phyloP scores from a whole-genome alignment of 2,797 vertebrate species.

The Syngnathus acus region DNA sequence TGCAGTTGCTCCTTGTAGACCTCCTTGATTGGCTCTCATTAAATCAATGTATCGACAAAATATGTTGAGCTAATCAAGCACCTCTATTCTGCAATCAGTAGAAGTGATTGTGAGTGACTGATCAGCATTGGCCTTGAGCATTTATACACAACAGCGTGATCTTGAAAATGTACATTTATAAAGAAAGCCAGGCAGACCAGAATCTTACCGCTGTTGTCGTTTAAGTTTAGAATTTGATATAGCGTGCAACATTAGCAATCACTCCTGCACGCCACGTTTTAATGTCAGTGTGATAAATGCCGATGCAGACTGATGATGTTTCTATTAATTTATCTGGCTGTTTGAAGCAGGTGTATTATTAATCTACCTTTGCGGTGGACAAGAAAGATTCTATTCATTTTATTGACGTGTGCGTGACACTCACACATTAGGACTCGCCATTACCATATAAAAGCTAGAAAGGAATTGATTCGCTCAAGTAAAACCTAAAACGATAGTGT shows the following conservation, averaged over 20 bases:
- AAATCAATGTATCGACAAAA: conserved; percentile 32
- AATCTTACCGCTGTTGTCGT: conserved; percentile 30
- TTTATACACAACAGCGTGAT: conserved; percentile 24
- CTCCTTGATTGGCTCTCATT: conserved; percentile 30
- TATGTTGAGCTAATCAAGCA: conserved; percentile 37
- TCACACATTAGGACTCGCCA: conserved; percentile 9
- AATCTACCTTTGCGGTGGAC: conserved; percentile 21
- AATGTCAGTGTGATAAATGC: conserved; percentile 12
- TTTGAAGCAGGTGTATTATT: conserved; percentile 9
- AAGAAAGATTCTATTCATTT: conserved; percentile 32
- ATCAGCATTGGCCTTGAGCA: conserved; percentile 26
- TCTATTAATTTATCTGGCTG: neutral
- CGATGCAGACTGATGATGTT: neutral
- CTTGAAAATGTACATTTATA: conserved; percentile 29
- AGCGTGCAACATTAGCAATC: neutral
- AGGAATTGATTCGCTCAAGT: conserved; percentile 31
- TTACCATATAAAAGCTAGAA: conserved; percentile 30
- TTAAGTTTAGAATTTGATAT: neutral
- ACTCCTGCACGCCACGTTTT: neutral
- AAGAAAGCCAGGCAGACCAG: conserved; percentile 44
- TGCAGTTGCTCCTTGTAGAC: neutral
- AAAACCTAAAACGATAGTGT: conserved; percentile 26
- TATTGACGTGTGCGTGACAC: conserved; percentile 26
- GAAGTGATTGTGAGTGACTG: conserved; percentile 26
- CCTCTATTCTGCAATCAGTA: conserved; percentile 22